Evolutionary conservation across 1,140 invertebrate genomes (phyloP).

Genomic region (Phthorimaea operculella): DNA sequence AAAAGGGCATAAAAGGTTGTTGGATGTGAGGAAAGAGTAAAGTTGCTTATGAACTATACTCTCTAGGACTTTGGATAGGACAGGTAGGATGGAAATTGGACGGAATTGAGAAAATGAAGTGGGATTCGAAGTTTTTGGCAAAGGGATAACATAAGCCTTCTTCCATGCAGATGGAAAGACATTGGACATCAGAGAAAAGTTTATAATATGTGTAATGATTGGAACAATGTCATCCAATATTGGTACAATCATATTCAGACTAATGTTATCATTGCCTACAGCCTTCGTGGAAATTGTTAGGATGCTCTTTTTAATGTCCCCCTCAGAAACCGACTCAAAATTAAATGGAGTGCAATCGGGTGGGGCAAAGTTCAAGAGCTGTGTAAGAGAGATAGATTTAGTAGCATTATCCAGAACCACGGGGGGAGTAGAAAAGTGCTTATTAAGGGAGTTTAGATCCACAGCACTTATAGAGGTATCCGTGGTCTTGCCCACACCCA

Average conservation of each 20-base stretch:
- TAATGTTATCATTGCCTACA: slow-evolving; percentile 1
- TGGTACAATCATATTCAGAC: slow-evolving; percentile 1
- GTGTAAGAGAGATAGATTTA: not conserved
- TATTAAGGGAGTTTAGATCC: not conserved
- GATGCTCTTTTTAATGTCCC: not conserved
- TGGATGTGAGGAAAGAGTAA: too few species aligned
- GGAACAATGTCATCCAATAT: slow-evolving; percentile 1
- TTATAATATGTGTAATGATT: not conserved
- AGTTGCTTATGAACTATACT: too few species aligned
- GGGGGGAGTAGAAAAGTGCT: not conserved
- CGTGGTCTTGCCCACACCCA: not conserved
- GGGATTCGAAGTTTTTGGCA: too few species aligned
- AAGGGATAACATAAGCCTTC: too few species aligned
- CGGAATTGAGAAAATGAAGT: too few species aligned
- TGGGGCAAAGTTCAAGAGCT: not conserved
- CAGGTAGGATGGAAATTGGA: too few species aligned
- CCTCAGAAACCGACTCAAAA: not conserved
- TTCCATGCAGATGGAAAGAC: too few species aligned
- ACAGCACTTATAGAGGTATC: not conserved
- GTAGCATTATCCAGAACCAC: not conserved
- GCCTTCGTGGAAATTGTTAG: not conserved
- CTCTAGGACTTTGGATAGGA: too few species aligned
- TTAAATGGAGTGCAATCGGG: not conserved
- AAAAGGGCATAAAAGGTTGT: too few species aligned
- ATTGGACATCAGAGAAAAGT: not conserved